Percentiles rank a stretch among this genome's conserved stretches.
Evolutionary conservation across 1,140 invertebrate species (phyloP).

Genomic region (Caenorhabditis brenneri): DNA sequence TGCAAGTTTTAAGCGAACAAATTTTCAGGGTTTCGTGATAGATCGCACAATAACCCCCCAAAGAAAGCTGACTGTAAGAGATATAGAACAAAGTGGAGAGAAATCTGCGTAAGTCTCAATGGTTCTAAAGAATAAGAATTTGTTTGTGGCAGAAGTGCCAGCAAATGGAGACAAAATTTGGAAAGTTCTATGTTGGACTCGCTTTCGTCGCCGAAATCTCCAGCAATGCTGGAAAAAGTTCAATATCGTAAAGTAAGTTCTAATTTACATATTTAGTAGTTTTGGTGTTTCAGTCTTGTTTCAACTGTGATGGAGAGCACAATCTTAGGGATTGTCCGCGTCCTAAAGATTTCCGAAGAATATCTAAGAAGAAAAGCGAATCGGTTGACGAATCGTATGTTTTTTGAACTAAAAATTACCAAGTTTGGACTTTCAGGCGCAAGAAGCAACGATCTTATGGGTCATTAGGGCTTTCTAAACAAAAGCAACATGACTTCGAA

Average conservation of each 20-base stretch:
- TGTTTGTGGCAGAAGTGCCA: neutral
- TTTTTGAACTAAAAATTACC: neutral
- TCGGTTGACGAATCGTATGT: neutral
- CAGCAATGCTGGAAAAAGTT: neutral
- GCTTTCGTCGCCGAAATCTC: neutral
- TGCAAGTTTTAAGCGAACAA: neutral
- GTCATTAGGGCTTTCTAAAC: neutral
- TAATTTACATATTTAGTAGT: neutral
- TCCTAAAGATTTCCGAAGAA: constrained; percentile 46
- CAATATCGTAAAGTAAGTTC: neutral
- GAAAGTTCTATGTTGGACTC: neutral
- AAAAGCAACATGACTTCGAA: neutral
- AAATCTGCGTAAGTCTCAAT: neutral
- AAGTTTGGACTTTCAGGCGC: neutral
- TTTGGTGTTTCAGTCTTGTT: constrained; percentile 22
- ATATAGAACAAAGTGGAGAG: neutral
- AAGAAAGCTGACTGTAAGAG: neutral
- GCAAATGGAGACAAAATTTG: neutral
- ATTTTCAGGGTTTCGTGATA: neutral
- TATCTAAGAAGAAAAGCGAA: constrained; percentile 44
- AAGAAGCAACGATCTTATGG: neutral
- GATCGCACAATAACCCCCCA: neutral
- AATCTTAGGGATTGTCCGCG: constrained; percentile 35
- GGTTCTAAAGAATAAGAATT: neutral
- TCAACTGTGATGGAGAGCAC: constrained; percentile 58